phyloP scores from a whole-genome alignment of 2,113 vertebrate species.

The Calyptomena viridis region DNA sequence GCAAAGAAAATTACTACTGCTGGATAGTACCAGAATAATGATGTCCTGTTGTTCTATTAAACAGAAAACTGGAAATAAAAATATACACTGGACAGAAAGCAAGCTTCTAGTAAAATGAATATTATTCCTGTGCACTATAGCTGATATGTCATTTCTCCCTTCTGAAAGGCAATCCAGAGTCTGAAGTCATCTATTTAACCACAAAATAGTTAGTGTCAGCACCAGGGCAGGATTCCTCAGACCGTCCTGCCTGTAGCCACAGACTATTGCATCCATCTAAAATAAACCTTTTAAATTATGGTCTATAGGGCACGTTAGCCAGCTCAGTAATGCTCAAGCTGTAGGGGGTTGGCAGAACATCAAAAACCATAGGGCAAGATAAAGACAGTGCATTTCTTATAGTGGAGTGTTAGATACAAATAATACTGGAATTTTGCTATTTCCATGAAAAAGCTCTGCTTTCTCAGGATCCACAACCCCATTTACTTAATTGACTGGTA shows the following conservation, averaged over 20 bases:
- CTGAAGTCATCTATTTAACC: neutral
- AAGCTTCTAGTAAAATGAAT: neutral
- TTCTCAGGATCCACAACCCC: neutral
- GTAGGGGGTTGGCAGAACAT: neutral
- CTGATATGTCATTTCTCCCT: neutral
- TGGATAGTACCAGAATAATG: neutral
- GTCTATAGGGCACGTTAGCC: neutral
- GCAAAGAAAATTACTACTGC: neutral
- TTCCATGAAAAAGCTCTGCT: neutral
- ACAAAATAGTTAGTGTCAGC: neutral
- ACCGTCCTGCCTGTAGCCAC: neutral
- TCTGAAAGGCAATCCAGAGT: neutral
- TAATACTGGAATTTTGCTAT: neutral
- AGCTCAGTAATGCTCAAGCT: neutral
- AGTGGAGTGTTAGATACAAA: neutral
- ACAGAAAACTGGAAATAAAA: neutral
- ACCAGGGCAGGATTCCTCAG: neutral
- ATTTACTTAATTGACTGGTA: neutral
- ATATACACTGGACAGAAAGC: neutral
- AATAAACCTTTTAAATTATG: neutral
- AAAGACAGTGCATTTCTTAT: neutral
- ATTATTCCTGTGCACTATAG: neutral
- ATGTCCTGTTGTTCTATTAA: neutral
- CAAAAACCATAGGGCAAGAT: neutral
- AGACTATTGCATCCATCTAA: neutral